A percentile compares a stretch with the other conserved stretches of the same genome.
phyloP scores from a whole-genome alignment of 2,888 invertebrate species.

The Pollenia labialis region DNA sequence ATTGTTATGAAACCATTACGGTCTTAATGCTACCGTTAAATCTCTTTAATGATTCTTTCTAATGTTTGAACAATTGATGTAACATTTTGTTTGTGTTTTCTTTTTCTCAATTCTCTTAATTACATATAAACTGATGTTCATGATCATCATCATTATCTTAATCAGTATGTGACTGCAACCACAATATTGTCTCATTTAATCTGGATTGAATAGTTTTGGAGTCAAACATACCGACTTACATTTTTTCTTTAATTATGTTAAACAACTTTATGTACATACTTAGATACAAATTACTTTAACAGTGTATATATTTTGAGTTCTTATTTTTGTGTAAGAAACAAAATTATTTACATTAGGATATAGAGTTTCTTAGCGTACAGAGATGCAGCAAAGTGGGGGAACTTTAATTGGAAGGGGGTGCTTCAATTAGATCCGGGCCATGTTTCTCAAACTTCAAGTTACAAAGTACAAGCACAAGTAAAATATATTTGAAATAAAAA shows the following conservation, averaged over 20 bases:
- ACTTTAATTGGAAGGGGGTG: neutral
- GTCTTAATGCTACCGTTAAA: constrained; percentile 54
- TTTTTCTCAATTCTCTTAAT: neutral
- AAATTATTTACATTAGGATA: constrained; percentile 1
- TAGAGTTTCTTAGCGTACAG: neutral
- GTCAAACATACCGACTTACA: neutral
- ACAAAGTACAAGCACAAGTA: too few relatives aligned
- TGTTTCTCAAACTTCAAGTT: too few relatives aligned
- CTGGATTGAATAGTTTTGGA: neutral
- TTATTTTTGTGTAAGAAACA: constrained; percentile 5
- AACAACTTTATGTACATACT: neutral
- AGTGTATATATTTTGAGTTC: constrained; percentile 13
- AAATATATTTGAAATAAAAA: too few relatives aligned
- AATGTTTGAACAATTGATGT: constrained; percentile 34
- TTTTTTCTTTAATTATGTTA: neutral
- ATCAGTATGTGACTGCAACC: neutral
- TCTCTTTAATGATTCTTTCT: neutral
- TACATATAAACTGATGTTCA: neutral
- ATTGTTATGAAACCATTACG: constrained; percentile 29
- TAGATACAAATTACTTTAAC: constrained; percentile 3
- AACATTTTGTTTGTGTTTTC: constrained; percentile 15
- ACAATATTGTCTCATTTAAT: constrained; percentile 63
- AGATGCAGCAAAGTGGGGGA: neutral
- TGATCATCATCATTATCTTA: neutral
- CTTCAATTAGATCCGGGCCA: too few relatives aligned